phyloP scores from a whole-genome alignment of 2,113 vertebrate genomes.

The Ivindomyrus marchei region DNA sequence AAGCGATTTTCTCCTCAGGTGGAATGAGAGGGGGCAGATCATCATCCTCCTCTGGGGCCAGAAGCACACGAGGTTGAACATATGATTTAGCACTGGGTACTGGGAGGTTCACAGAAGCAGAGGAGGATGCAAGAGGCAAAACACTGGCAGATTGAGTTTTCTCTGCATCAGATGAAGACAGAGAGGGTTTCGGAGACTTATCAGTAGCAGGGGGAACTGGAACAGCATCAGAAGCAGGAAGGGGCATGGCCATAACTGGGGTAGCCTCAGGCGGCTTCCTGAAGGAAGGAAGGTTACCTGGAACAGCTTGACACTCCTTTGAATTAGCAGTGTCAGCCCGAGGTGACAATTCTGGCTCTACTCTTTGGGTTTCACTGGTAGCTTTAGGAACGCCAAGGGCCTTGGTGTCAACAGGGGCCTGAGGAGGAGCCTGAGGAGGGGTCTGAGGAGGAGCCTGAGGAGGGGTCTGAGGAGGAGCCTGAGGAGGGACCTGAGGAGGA shows the following conservation, averaged over 20 bases:
- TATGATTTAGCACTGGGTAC: slow-evolving; percentile 37
- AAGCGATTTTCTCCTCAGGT: slow-evolving; percentile 62
- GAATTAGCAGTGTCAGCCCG: not conserved
- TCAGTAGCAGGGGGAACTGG: not conserved
- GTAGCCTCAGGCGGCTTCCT: slow-evolving; percentile 35
- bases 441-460: slow-evolving; percentile 51
- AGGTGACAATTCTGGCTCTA: not conserved
- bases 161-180: slow-evolving; percentile 21
- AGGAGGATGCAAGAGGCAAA: slow-evolving; percentile 33
- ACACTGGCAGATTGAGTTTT: slow-evolving; percentile 37
- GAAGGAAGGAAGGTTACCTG: slow-evolving; percentile 9
- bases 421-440: slow-evolving; percentile 48
- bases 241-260: not conserved
- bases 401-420: slow-evolving; percentile 44
- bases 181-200: slow-evolving; percentile 11
- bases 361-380: slow-evolving; percentile 26
- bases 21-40: slow-evolving; percentile 89
- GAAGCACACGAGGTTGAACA: slow-evolving; percentile 37
- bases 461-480: slow-evolving; percentile 51
- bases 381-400: slow-evolving; percentile 42
- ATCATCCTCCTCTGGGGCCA: slow-evolving; percentile 60
- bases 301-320: not conserved
- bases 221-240: slow-evolving; percentile 12
- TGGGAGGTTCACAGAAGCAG: slow-evolving; percentile 17
- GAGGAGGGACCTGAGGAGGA: slow-evolving; percentile 24